Evolutionary conservation across 2,888 invertebrate genomes (phyloP), one percentile per base, ranked within the genome.

Genomic region (Drosophila antonietae): DNA sequence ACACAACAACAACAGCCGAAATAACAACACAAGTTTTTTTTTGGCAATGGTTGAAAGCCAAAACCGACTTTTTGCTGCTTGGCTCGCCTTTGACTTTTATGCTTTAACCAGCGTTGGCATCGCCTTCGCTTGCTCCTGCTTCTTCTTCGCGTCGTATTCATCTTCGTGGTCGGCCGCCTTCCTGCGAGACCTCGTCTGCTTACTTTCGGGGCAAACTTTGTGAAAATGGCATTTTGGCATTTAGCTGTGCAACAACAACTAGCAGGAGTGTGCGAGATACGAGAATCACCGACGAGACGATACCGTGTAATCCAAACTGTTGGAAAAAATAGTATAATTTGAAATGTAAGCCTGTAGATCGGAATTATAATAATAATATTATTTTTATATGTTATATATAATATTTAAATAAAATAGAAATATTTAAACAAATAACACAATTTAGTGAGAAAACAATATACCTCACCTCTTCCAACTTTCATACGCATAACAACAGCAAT

Each of bases 191-290:
- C 18, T 28, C 44, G 49, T 46, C 47, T 71, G 69, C 59, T 58
- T 63, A 64, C 68, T 64, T 80, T 71, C 31, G 66, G 62, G 69
- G 69, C 61, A 73, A 87, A 76, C 76, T 88, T 87, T 81, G 71
- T 75, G 73, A 79, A 86, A 85, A 85, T 88, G 88, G 74, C 88
- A 67, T 81, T 84, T 87, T 75, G 84, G 70, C 84, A 83, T 84
- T 83, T 78, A 78, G 71, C 77, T 63, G 79, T 55, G 49, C 56
- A 67, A 47, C 64, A 73, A 66, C 61, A 78, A 62, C 61, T 68
- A 46, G 23, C 35, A 46, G 28, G 14, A n/a, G 9, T 6, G 10
- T 37, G 9, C 10, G 15, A 20, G 1, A 2, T 18, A 9, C 3
- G 7, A 10, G 15, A 20, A 8, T 39, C 9, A 5, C 15, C 31